Evolutionary conservation across 2,797 vertebrate genomes (phyloP).

Genomic region (Spinus pinus): DNA sequence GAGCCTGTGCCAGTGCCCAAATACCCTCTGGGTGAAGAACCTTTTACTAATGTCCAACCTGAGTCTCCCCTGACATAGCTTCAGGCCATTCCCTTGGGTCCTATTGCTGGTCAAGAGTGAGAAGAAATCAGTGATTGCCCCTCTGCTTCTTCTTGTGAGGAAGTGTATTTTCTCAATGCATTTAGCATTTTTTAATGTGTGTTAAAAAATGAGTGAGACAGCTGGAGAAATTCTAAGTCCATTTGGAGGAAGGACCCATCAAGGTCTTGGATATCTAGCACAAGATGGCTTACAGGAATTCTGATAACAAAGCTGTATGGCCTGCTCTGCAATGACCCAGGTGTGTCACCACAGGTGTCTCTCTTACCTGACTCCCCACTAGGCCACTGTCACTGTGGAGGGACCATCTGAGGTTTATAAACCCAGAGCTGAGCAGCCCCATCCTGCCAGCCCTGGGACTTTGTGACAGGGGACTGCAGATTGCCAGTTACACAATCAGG

Average conservation of each 20-base stretch:
- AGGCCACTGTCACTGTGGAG: fast-evolving
- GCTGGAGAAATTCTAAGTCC: neutral
- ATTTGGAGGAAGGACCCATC: neutral
- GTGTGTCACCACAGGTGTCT: neutral
- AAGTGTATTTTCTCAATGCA: neutral
- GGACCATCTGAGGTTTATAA: neutral
- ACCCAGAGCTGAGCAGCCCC: neutral
- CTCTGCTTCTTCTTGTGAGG: neutral
- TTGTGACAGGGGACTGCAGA: neutral
- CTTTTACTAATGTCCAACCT: fast-evolving
- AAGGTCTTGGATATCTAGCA: neutral
- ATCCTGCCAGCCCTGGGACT: neutral
- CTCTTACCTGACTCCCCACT: neutral
- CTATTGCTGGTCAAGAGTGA: neutral
- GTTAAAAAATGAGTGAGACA: neutral
- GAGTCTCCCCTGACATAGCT: neutral
- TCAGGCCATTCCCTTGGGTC: neutral
- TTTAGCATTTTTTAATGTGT: neutral
- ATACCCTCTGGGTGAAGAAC: neutral
- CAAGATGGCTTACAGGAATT: neutral
- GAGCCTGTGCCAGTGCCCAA: neutral
- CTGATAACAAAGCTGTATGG: neutral
- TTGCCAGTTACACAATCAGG: neutral
- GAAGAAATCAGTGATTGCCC: neutral
- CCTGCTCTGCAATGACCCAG: neutral